phyloP scores from a whole-genome alignment of 2,888 invertebrate genomes.

The Xanthia icteritia region DNA sequence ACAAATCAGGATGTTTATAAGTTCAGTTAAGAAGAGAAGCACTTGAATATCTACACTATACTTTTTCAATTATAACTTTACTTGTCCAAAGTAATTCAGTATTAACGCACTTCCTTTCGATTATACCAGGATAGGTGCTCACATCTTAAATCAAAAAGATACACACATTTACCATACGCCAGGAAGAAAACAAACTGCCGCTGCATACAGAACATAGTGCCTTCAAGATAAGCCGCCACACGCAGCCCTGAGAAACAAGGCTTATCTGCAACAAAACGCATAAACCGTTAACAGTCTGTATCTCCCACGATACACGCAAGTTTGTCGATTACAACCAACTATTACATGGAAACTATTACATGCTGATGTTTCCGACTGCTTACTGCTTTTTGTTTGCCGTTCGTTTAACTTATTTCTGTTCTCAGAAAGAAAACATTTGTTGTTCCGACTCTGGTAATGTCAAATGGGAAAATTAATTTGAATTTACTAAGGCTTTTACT shows the following conservation, averaged over 20 bases:
- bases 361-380: slow-evolving; percentile 57
- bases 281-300: slow-evolving; percentile 72
- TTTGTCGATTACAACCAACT: slow-evolving; percentile 60
- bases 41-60: neutral
- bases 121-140: slow-evolving; percentile 9
- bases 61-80: slow-evolving; percentile 18
- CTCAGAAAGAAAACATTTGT: slow-evolving; percentile 46
- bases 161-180: slow-evolving; percentile 29
- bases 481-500: slow-evolving; percentile 37
- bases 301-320: slow-evolving; percentile 72
- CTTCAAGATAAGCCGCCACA: slow-evolving; percentile 57
- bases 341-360: slow-evolving; percentile 58
- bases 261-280: slow-evolving; percentile 67
- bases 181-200: slow-evolving; percentile 32
- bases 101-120: slow-evolving; percentile 12
- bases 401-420: slow-evolving; percentile 49
- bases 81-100: neutral
- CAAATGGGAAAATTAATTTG: slow-evolving; percentile 47
- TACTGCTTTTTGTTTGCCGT: slow-evolving; percentile 53
- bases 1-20: slow-evolving; percentile 3
- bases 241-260: slow-evolving; percentile 59
- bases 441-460: slow-evolving; percentile 18
- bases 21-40: neutral
- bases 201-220: slow-evolving; percentile 44
- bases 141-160: slow-evolving; percentile 48